Conservation (phyloP, 1,140 invertebrate species). For the Pseudomyrmex concolor region DNA sequence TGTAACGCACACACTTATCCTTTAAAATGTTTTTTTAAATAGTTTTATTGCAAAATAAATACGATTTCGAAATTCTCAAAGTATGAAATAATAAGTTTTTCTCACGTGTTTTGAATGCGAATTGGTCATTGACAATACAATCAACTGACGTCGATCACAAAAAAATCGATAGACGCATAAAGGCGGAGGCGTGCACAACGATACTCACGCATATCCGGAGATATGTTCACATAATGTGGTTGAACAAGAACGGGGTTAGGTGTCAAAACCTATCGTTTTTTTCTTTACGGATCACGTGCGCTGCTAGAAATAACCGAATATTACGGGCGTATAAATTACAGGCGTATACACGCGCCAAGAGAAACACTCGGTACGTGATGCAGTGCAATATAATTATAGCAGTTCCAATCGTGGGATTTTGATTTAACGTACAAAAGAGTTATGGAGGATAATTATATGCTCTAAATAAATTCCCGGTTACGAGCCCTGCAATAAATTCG, state of each 20-base stretch:
- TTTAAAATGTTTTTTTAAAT: too few relatives aligned
- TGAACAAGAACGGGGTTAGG: slow-evolving; percentile 63
- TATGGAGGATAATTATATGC: slow-evolving; percentile 26
- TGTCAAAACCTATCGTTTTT: slow-evolving; percentile 79
- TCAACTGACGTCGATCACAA: background rate
- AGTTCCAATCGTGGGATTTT: slow-evolving; percentile 39
- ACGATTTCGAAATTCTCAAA: background rate
- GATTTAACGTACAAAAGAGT: slow-evolving; percentile 43
- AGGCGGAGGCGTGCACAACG: slow-evolving; percentile 30
- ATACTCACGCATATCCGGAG: slow-evolving; percentile 64
- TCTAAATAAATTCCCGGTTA: slow-evolving; percentile 42
- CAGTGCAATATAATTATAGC: slow-evolving; percentile 25
- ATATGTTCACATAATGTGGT: slow-evolving; percentile 56
- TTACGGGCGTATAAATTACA: slow-evolving; percentile 64
- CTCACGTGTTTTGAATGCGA: background rate
- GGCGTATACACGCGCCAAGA: slow-evolving; percentile 18
- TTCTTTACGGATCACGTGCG: slow-evolving; percentile 79
- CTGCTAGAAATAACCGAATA: slow-evolving; percentile 74
- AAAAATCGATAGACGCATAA: slow-evolving; percentile 48
- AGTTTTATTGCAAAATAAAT: too few relatives aligned
- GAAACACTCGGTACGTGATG: slow-evolving; percentile 46
- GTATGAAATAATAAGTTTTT: background rate
- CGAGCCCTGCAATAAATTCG: slow-evolving; percentile 34
- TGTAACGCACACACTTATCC: too few relatives aligned
- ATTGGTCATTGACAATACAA: background rate